Evolutionary conservation across 2,113 vertebrate species (phyloP).

Genomic region (Phyllostomus hastatus): DNA sequence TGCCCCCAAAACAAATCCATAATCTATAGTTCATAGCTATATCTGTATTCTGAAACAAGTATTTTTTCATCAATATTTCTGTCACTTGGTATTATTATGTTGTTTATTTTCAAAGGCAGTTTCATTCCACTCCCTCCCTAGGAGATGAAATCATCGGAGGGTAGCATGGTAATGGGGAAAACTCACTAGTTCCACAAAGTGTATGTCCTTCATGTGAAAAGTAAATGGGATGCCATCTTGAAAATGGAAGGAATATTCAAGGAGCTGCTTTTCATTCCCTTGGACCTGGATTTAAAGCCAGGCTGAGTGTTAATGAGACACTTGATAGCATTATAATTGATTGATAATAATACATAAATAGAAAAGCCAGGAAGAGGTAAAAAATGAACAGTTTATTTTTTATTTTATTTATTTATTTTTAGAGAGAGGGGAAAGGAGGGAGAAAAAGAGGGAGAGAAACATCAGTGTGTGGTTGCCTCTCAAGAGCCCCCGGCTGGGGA

Average conservation of each 20-base stretch:
- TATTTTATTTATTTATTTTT: too few species aligned
- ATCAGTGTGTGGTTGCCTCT: too few species aligned
- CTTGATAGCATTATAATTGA: neutral
- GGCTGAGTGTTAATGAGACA: neutral
- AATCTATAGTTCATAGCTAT: neutral
- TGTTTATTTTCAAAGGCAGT: neutral
- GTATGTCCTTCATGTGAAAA: neutral
- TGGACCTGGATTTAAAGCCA: neutral
- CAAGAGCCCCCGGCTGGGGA: too few species aligned
- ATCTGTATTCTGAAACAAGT: neutral
- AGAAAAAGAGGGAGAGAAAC: too few species aligned
- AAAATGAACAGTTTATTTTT: neutral
- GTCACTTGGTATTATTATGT: neutral
- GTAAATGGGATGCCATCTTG: neutral
- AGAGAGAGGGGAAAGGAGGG: too few species aligned
- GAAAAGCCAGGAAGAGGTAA: neutral
- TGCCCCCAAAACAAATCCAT: neutral
- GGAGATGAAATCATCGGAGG: neutral
- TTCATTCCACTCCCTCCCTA: neutral
- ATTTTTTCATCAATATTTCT: neutral
- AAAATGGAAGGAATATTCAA: neutral
- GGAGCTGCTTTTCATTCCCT: neutral
- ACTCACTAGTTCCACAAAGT: neutral
- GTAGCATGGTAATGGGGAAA: neutral
- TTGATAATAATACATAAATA: neutral